phyloP scores from a whole-genome alignment of 2,113 vertebrate species.

The Coptodon rendalli region DNA sequence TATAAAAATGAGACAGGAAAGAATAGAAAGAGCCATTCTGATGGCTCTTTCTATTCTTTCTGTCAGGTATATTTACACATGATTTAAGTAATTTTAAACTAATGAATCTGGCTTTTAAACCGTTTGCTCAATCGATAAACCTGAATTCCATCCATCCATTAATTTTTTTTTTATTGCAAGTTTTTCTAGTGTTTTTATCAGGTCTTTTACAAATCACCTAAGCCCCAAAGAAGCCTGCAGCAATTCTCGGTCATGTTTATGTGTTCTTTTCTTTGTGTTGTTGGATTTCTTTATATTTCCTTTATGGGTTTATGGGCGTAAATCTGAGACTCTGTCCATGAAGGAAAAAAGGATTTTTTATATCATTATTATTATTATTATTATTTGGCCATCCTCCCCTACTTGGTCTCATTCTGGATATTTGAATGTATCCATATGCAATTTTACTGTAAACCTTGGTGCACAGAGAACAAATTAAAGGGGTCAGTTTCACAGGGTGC shows the following conservation, averaged over 20 bases:
- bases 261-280: neutral
- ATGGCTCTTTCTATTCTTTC: neutral
- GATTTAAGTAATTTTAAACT: neutral
- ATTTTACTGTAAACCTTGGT: neutral
- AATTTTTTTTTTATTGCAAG: neutral
- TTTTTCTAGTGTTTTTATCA: neutral
- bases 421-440: neutral
- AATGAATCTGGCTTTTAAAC: neutral
- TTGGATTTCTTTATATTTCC: neutral
- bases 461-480: neutral
- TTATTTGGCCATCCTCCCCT: neutral
- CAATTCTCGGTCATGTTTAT: neutral
- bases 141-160: neutral
- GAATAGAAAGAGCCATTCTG: neutral
- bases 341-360: neutral
- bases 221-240: neutral
- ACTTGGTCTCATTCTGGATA: neutral
- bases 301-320: neutral
- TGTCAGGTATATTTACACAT: neutral
- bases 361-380: neutral
- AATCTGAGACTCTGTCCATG: neutral
- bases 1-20: neutral
- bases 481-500: neutral
- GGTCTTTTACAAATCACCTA: neutral
- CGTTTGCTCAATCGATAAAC: accelerated